Evolutionary conservation across 2,113 vertebrate species (phyloP).

Genomic region (Heliornis fulica): DNA sequence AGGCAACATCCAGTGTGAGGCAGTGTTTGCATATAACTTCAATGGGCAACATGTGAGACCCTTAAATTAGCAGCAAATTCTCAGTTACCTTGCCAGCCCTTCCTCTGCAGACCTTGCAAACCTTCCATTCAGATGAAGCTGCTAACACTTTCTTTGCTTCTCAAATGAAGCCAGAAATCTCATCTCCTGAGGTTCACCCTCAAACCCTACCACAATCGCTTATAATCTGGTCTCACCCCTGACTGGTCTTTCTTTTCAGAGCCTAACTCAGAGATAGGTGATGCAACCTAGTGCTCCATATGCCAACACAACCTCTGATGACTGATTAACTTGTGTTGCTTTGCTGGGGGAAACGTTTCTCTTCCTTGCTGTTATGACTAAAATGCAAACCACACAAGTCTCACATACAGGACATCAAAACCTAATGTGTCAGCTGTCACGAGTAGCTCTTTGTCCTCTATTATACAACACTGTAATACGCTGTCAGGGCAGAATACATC

Average conservation of each 20-base stretch:
- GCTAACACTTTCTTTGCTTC: neutral
- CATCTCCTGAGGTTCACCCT: neutral
- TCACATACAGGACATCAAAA: neutral
- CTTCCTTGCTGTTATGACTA: neutral
- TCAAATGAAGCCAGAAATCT: neutral
- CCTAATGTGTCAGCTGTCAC: neutral
- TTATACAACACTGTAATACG: neutral
- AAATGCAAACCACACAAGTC: neutral
- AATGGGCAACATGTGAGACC: fast-evolving
- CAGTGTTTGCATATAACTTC: too few relatives aligned
- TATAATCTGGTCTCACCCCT: neutral
- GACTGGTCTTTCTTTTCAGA: neutral
- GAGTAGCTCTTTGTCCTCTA: neutral
- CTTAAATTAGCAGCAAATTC: too few relatives aligned
- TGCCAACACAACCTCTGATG: neutral
- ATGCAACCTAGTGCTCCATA: fast-evolving
- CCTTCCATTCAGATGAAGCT: neutral
- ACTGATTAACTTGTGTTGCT: neutral
- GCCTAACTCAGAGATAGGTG: neutral
- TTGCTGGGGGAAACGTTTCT: neutral
- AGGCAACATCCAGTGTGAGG: fast-evolving
- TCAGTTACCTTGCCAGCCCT: too few relatives aligned
- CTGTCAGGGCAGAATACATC: neutral
- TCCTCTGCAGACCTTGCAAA: neutral
- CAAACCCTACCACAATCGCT: neutral